phyloP scores from a whole-genome alignment of 2,797 vertebrate species.

The Notolepis coatsorum region DNA sequence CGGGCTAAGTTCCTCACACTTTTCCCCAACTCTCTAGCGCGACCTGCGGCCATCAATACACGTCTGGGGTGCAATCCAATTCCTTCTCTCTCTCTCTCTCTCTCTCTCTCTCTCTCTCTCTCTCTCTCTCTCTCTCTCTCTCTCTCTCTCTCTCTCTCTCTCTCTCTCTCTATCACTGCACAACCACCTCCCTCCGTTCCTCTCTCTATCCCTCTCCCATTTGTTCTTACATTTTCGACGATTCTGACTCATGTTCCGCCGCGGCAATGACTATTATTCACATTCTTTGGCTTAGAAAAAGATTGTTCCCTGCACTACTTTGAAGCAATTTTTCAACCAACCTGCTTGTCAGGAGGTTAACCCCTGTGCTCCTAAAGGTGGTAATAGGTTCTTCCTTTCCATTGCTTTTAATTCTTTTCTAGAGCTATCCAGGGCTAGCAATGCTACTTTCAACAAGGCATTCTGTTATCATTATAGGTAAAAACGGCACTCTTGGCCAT shows the following conservation, averaged over 20 bases:
- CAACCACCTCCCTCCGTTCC: not conserved
- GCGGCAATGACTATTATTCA: conserved; percentile 19
- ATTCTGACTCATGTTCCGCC: conserved; percentile 25
- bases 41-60: conserved; percentile 16
- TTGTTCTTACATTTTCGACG: conserved; percentile 1
- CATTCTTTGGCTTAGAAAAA: conserved; percentile 22
- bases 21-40: conserved; percentile 15
- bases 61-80: conserved; percentile 22
- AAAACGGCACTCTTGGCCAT: conserved; percentile 39
- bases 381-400: not conserved
- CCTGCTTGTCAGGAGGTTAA: not conserved
- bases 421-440: not conserved
- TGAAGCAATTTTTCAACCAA: conserved; percentile 9
- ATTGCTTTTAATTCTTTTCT: not conserved
- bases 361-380: not conserved
- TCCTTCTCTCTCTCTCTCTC: not conserved
- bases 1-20: conserved; percentile 14
- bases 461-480: conserved; percentile 7
- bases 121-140: not conserved
- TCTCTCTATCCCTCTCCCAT: not conserved
- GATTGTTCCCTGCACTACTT: conserved; percentile 9
- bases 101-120: not conserved
- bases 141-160: not conserved
- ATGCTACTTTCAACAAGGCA: not conserved
- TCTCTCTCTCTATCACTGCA: not conserved